Conservation (phyloP, 1,140 invertebrate genomes). For the Eurytemora carolleeae region DNA sequence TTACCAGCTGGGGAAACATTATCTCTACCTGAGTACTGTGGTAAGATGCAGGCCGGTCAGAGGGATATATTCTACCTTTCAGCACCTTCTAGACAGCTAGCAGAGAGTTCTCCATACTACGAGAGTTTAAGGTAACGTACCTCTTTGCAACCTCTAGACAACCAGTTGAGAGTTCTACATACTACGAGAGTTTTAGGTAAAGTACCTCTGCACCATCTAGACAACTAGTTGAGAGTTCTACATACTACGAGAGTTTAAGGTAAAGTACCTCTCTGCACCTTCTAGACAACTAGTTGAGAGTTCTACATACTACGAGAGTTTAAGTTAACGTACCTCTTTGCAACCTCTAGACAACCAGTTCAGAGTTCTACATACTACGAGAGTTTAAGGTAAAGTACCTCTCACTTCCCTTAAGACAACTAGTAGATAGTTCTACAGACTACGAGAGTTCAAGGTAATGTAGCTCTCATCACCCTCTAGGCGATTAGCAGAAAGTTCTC, state of each 20-base stretch:
- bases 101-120: conserved; percentile 80
- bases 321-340: too few species aligned
- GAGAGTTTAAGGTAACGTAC: conserved; percentile 58
- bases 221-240: conserved; percentile 67
- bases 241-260: conserved; percentile 80
- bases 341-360: too few species aligned
- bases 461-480: too few species aligned
- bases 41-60: conserved; percentile 48
- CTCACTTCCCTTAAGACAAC: too few species aligned
- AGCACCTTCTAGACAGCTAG: conserved; percentile 70
- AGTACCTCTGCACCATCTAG: conserved; percentile 78
- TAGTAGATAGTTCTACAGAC: too few species aligned
- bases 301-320: too few species aligned
- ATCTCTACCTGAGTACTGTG: conserved; percentile 61
- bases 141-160: not conserved
- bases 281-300: too few species aligned
- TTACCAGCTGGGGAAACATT: conserved; percentile 46
- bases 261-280: too few species aligned
- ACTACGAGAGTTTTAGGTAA: not conserved
- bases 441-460: too few species aligned
- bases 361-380: too few species aligned
- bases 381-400: too few species aligned
- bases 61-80: conserved; percentile 80
- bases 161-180: not conserved
- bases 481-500: too few species aligned